Conservation (phyloP, 2,888 invertebrate genomes). For the Orthosia incerta region DNA sequence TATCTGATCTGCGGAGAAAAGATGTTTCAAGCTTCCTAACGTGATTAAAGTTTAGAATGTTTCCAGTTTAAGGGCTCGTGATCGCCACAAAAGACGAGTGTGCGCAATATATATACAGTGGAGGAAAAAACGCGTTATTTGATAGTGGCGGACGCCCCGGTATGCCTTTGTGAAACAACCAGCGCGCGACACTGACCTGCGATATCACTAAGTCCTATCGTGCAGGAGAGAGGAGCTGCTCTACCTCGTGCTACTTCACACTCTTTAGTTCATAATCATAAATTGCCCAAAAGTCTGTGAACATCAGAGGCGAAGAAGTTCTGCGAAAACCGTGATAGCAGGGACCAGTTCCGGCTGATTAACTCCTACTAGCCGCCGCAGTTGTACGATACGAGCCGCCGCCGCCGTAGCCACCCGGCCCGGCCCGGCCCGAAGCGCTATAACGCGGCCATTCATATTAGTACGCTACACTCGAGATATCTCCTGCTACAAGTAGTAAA, state of each 20-base stretch:
- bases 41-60: conserved; percentile 46
- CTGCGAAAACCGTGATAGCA: conserved; percentile 8
- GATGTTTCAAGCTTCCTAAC: conserved; percentile 20
- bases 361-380: conserved; percentile 9
- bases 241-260: neutral
- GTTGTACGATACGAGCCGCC: conserved; percentile 1
- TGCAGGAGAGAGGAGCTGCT: neutral
- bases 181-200: neutral
- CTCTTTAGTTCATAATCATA: conserved; percentile 18
- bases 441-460: neutral
- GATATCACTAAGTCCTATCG: conserved; percentile 1
- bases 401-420: neutral
- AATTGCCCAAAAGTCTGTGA: conserved; percentile 3
- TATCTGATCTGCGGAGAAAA: conserved; percentile 26
- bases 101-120: conserved; percentile 5
- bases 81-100: conserved; percentile 20
- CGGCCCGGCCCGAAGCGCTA: neutral
- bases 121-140: conserved; percentile 37
- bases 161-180: conserved; percentile 42
- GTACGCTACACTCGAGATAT: neutral
- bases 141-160: conserved; percentile 19
- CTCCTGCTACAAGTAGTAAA: neutral
- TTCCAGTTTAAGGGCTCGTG: conserved; percentile 37
- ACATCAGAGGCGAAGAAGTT: conserved; percentile 1
- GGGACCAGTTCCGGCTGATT: conserved; percentile 6